These are phyloP conservation scores for Eolophus roseicapilla DNA, from an alignment of 2,113 vertebrate genomes.

Conservation along the genomic window DNA sequence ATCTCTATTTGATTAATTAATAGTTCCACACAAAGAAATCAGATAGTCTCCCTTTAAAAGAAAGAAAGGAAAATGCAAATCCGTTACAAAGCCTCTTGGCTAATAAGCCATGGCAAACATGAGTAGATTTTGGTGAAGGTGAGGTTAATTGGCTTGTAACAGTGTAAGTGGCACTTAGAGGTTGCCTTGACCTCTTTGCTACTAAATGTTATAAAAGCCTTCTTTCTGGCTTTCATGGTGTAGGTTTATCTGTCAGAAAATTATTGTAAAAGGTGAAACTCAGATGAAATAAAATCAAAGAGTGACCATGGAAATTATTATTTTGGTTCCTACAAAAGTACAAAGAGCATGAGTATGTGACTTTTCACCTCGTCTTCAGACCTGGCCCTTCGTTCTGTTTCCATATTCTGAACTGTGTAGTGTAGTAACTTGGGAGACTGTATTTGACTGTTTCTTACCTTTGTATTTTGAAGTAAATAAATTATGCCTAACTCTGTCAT, in stretches of 20 bases:
- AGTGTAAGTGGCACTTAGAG: background rate
- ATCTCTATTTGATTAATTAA: background rate
- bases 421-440: background rate
- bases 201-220: background rate
- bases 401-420: background rate
- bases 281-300: background rate
- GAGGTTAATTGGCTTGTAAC: background rate
- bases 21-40: background rate
- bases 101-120: background rate
- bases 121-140: background rate
- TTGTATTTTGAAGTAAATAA: background rate
- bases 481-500: background rate
- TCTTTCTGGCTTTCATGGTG: background rate
- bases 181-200: background rate
- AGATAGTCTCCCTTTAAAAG: background rate
- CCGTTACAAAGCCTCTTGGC: background rate
- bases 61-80: background rate
- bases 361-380: background rate
- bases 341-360: background rate
- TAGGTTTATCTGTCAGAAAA: background rate
- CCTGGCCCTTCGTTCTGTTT: background rate
- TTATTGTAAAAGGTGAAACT: background rate
- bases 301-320: background rate
- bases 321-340: background rate
- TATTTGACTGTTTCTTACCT: background rate